Conservation (phyloP, 2,113 vertebrate species). For the Equus przewalskii region DNA sequence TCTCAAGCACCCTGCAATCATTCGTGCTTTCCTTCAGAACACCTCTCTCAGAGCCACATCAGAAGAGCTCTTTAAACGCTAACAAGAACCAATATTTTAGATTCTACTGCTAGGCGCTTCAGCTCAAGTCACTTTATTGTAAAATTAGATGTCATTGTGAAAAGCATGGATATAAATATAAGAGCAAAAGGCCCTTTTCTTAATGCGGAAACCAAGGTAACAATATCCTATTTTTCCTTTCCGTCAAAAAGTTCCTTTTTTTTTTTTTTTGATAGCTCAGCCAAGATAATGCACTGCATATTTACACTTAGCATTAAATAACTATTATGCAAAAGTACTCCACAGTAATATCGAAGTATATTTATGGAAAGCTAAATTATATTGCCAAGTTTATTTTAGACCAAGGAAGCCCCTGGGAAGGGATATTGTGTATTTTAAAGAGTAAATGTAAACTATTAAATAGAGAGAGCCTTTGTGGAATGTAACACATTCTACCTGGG, state of each 20-base stretch:
- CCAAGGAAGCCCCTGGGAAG: conserved; percentile 84
- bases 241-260: conserved; percentile 76
- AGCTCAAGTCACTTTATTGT: conserved; percentile 87
- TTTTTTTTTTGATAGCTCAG: conserved; percentile 77
- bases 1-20: conserved; percentile 83
- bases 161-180: conserved; percentile 88
- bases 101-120: conserved; percentile 83
- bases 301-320: conserved; percentile 88
- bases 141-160: conserved; percentile 89
- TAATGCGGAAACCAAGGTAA: conserved; percentile 85
- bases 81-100: conserved; percentile 89
- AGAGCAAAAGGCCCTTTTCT: conserved; percentile 86
- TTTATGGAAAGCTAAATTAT: conserved; percentile 90
- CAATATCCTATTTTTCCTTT: conserved; percentile 84
- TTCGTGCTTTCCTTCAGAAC: conserved; percentile 85
- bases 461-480: conserved; percentile 81
- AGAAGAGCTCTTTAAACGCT: conserved; percentile 86
- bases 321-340: conserved; percentile 86
- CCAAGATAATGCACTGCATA: conserved; percentile 82
- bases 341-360: conserved; percentile 85
- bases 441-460: conserved; percentile 88
- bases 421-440: conserved; percentile 88
- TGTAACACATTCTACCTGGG: conserved; percentile 86
- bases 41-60: conserved; percentile 84
- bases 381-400: conserved; percentile 87